phyloP scores from a whole-genome alignment of 1,140 invertebrate genomes.

The Drosophila auraria region DNA sequence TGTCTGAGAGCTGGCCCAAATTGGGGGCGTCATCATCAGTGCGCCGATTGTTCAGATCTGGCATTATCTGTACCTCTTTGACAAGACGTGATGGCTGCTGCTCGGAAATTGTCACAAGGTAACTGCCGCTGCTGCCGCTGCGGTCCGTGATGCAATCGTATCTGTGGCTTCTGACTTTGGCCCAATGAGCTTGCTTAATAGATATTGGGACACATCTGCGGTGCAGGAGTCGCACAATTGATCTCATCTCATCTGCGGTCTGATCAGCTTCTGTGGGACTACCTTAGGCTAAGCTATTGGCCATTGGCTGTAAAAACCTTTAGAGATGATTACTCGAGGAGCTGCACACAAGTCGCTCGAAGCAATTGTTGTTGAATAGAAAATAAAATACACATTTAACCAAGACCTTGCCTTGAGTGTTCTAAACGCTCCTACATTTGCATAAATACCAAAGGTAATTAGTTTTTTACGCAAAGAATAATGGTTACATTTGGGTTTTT shows the following conservation, averaged over 20 bases:
- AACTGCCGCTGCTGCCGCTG: slow-evolving; percentile 9
- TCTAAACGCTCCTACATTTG: slow-evolving; percentile 5
- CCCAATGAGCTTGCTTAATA: slow-evolving; percentile 39
- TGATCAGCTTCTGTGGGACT: slow-evolving; percentile 1
- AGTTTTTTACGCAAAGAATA: not conserved
- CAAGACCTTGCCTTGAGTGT: slow-evolving; percentile 1
- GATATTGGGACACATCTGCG: slow-evolving; percentile 16
- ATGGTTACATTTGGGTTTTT: not conserved
- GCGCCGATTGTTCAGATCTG: slow-evolving; percentile 30
- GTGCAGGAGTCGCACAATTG: not conserved
- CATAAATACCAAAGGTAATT: slow-evolving; percentile 5
- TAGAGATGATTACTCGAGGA: not conserved
- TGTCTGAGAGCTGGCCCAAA: slow-evolving; percentile 30
- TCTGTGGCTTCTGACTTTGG: slow-evolving; percentile 40
- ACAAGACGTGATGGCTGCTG: slow-evolving; percentile 12
- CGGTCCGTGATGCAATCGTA: slow-evolving; percentile 40
- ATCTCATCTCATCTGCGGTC: not conserved
- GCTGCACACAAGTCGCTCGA: not conserved
- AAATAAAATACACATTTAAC: slow-evolving; percentile 8
- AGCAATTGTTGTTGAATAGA: not conserved
- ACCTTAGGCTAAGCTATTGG: not conserved
- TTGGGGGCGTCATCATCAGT: slow-evolving; percentile 43
- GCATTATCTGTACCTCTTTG: slow-evolving; percentile 14
- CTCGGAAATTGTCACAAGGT: slow-evolving; percentile 50
- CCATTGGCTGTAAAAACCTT: not conserved